Evolutionary conservation across 2,797 vertebrate genomes (phyloP).

Genomic region (Falco cherrug): DNA sequence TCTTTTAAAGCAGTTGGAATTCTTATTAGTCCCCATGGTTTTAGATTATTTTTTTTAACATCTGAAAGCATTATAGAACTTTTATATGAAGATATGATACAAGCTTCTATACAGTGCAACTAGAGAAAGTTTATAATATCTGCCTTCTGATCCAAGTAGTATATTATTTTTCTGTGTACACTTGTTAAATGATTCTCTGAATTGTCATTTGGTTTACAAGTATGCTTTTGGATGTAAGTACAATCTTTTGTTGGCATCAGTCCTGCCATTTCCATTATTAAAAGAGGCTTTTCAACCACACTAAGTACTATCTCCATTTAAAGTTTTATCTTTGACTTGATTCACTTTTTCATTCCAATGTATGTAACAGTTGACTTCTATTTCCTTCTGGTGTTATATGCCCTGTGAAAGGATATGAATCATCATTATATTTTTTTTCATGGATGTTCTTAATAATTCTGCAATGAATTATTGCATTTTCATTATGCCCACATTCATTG

Average conservation of each 20-base stretch:
- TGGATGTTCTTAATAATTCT: neutral
- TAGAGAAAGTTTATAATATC: neutral
- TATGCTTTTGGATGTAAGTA: neutral
- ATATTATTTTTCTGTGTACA: neutral
- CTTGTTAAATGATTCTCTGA: neutral
- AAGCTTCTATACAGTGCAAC: neutral
- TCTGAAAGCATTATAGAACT: neutral
- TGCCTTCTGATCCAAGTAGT: neutral
- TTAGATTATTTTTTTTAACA: neutral
- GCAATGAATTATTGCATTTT: neutral
- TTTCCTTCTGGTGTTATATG: neutral
- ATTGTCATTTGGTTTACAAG: neutral
- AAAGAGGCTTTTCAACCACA: neutral
- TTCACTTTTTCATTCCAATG: neutral
- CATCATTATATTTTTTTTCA: neutral
- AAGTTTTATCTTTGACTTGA: neutral
- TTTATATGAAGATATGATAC: neutral
- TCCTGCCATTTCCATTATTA: neutral
- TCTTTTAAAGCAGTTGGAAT: neutral
- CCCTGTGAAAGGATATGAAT: neutral
- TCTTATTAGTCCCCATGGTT: neutral
- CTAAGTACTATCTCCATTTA: neutral
- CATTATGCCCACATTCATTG: neutral
- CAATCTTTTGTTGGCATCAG: neutral
- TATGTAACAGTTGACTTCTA: neutral